Conservation (phyloP, 2,797 vertebrate species). For the Hippocampus kuda region DNA sequence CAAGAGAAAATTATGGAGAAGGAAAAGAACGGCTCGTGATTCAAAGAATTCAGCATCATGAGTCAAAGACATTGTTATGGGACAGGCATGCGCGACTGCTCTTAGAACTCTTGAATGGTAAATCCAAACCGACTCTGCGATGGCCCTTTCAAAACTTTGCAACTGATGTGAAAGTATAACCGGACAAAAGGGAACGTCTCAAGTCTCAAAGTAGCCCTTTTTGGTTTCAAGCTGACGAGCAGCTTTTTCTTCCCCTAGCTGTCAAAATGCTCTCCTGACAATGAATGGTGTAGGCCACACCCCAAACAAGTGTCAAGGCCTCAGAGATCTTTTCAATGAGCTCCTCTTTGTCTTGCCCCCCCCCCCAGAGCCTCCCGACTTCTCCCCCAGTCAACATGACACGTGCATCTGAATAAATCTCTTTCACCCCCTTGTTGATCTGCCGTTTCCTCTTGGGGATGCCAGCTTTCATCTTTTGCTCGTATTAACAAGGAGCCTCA, state of each 20-base stretch:
- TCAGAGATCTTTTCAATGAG: not conserved
- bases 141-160: too few relatives aligned
- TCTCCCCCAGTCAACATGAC: conserved; percentile 21
- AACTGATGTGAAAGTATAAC: not conserved
- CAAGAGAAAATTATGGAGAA: too few relatives aligned
- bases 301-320: conserved; percentile 3
- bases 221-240: not conserved
- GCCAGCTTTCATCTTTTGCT: conserved; percentile 39
- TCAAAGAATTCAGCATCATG: too few relatives aligned
- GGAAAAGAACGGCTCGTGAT: too few relatives aligned
- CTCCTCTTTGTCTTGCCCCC: conserved; percentile 14
- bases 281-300: not conserved
- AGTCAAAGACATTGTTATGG: too few relatives aligned
- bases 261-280: not conserved
- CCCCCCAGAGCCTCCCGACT: conserved; percentile 12
- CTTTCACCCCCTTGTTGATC: conserved; percentile 34
- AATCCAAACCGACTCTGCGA: not conserved
- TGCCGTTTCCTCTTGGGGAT: conserved; percentile 37
- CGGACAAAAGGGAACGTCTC: not conserved
- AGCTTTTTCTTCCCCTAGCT: not conserved
- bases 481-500: conserved; percentile 35
- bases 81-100: too few relatives aligned
- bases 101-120: too few relatives aligned
- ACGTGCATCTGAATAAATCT: conserved; percentile 44
- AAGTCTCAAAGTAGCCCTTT: not conserved